These are phyloP conservation scores for Dromaius novaehollandiae DNA, from an alignment of 2,113 vertebrate genomes.

Conservation along the genomic window DNA sequence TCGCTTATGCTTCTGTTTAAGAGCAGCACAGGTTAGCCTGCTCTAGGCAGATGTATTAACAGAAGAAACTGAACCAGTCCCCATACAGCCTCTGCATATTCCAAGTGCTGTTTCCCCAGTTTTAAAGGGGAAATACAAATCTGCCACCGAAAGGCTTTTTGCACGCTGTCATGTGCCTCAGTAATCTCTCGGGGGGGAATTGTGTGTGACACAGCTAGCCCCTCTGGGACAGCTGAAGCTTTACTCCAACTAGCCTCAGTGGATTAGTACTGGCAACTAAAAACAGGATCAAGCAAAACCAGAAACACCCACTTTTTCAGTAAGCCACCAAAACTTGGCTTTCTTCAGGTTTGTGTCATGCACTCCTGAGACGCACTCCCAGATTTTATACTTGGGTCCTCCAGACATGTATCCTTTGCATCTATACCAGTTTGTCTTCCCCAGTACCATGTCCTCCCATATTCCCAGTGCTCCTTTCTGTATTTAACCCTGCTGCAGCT, in stretches of 20 bases:
- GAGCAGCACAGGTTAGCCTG: background rate
- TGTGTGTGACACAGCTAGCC: background rate
- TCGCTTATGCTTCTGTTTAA: background rate
- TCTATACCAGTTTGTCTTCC: background rate
- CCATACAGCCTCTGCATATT: fast-evolving
- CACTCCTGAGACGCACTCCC: background rate
- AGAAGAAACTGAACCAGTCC: background rate
- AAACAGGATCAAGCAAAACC: background rate
- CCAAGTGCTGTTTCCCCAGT: fast-evolving
- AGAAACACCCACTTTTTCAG: background rate
- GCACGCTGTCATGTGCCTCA: fast-evolving
- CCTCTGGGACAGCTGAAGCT: too few species aligned
- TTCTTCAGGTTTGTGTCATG: background rate
- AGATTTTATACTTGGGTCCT: fast-evolving
- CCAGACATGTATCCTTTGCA: fast-evolving
- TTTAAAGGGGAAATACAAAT: background rate
- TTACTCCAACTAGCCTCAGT: fast-evolving
- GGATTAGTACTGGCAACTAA: background rate
- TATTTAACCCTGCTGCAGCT: background rate
- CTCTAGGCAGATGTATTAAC: background rate
- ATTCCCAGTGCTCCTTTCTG: background rate
- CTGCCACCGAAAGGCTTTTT: background rate
- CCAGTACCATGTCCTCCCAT: fast-evolving
- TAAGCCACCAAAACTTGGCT: too few species aligned
- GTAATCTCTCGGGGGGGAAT: too few species aligned